Base-by-base conservation (phyloP, 2,113 vertebrate genomes). In the Arvicanthis niloticus region DNA sequence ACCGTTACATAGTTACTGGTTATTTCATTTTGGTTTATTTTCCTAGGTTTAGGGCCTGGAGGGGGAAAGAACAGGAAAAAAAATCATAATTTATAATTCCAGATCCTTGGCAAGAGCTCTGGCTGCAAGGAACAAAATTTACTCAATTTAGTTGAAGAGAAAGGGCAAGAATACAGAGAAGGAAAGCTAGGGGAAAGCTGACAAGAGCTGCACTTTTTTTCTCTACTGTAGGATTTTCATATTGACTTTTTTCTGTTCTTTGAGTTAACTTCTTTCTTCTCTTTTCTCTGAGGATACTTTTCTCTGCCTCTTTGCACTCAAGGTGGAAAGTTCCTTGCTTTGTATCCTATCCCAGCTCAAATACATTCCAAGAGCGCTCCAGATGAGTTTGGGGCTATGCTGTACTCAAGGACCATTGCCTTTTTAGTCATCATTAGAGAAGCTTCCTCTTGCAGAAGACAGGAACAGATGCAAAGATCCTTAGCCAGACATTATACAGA, bases 121-220 rank as follows among this genome's bases (percentile, higher is more conserved):
- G 53, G 34, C 48, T 84, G 24, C 53, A 96, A 93, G 53, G 58
- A 94, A 73, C 37, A 62, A 95, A 88, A 85, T 15, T 91, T 81
- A 89, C 26, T 95, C 88, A 92, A 67, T 40, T 76, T 81, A 37
- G 5, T 84, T 88, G 75, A 75, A 92, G 31, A 65, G 22, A 85
- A 70, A 77, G 10, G 42, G 19, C 45, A 86, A 34, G 73, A 73
- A 68, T 40, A 37, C 4, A 48, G 56, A 58, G 17, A 72, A 45
- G 0, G 3, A 75, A 31, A 22, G 19, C 4, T 4, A 40, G 0
- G 16, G 6, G 81, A 29, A 88, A 77, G 24, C 5, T n/a, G 48
- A 10, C 19, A 31, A 34, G 8, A 72, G 42, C 4, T 34, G 19
- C 67, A 24, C 24, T 5, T 60, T 45, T 29, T 7, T 34, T 40